Conservation (phyloP, 2,797 vertebrate species). For the Diceros bicornis region DNA sequence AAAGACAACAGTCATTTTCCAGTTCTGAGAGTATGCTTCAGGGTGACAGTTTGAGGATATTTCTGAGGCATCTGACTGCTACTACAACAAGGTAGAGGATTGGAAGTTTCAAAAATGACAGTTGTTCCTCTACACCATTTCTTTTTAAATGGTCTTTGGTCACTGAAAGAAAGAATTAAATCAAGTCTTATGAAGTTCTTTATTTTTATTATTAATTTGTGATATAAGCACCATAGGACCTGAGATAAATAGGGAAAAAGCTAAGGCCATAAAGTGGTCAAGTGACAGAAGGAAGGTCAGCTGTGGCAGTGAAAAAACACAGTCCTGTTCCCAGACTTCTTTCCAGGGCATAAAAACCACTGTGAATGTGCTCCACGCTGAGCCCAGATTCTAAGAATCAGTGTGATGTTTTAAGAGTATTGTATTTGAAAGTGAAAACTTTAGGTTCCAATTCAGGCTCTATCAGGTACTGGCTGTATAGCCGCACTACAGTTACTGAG, state of each 20-base stretch:
- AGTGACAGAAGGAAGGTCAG: not conserved
- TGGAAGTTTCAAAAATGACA: not conserved
- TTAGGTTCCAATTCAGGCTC: conserved; percentile 4
- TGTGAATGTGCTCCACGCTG: not conserved
- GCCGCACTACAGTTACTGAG: not conserved
- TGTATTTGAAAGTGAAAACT: not conserved
- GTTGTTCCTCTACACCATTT: not conserved
- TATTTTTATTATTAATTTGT: not conserved
- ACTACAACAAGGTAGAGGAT: not conserved
- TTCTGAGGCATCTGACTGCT: not conserved
- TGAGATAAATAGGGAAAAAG: not conserved
- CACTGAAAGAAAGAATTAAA: not conserved
- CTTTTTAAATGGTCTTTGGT: conserved; percentile 40
- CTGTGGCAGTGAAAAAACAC: not conserved
- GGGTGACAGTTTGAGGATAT: not conserved
- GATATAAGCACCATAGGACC: not conserved
- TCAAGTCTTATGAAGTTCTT: not conserved
- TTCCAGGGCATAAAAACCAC: not conserved
- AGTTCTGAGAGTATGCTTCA: not conserved
- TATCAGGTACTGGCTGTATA: not conserved
- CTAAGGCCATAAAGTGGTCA: not conserved
- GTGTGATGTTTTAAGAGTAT: not conserved
- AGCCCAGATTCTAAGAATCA: not conserved
- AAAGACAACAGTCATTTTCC: not conserved
- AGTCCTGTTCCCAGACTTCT: not conserved